Evolutionary conservation across 2,113 vertebrate species (phyloP), one percentile per base, ranked within the genome.

Genomic region (Bagarius yarrelli): DNA sequence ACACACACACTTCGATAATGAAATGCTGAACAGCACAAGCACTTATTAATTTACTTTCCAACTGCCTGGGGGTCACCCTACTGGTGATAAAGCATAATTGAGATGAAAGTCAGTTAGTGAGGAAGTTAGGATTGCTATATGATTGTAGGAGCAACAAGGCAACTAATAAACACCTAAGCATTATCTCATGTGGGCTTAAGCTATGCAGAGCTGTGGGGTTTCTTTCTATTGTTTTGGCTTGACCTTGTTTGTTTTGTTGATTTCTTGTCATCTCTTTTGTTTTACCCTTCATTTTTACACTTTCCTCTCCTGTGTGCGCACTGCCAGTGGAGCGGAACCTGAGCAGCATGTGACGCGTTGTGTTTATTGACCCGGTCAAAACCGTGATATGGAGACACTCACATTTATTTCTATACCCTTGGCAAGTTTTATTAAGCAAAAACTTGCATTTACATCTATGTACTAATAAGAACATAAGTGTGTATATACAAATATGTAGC

Each of bases 301-400:
- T 85, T 71, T 40, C 85, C 78, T 77, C 50, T 34, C 44, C 74
- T 85, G 81, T 87, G 84, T 76, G 81, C 70, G 59, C 87, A 87
- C 84, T 86, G 85, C 85, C 81, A 77, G 80, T 84, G 79, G 78
- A 80, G 75, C 79, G 86, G 88, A 86, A 84, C 79, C 83, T 67
- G 69, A 82, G 80, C 75, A 88, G 87, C 83, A 81, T 84, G 86
- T 84, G 85, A 85, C 88, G 90, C 91, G 88, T 90, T 88, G 82
- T 88, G 87, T 85, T 88, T 78, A 60, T 78, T 79, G 86, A 78
- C 85, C 87, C 81, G 81, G 83, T 84, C 84, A 84, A 82, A 87
- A 81, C 74, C 74, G 75, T 80, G 81, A 85, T 86, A 86, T 84
- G 81, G 11, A 8, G 44, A 4, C 44, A 11, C 44, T 47, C 81